phyloP scores from a whole-genome alignment of 2,113 vertebrate genomes.

The Galeopterus variegatus region DNA sequence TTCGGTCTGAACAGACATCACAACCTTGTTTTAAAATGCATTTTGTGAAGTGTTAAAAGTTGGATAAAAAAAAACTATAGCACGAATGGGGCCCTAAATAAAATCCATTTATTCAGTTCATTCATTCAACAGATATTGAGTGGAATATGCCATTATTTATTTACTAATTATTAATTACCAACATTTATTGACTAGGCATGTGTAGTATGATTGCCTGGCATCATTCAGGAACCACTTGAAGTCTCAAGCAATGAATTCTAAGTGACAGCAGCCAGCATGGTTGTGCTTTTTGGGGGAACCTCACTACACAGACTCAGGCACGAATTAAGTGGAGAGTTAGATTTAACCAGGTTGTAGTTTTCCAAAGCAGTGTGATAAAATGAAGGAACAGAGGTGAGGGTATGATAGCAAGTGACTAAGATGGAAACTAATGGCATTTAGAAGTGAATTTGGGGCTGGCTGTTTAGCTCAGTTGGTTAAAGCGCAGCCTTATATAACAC shows the following conservation, averaged over 20 bases:
- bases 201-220: accelerated
- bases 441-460: neutral
- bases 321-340: neutral
- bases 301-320: accelerated
- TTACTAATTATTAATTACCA: too few relatives aligned
- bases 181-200: neutral
- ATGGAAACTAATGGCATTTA: neutral
- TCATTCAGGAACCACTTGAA: neutral
- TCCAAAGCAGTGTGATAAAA: neutral
- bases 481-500: too few relatives aligned
- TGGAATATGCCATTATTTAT: neutral
- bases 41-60: neutral
- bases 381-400: neutral
- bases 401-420: neutral
- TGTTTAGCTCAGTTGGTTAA: too few relatives aligned
- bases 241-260: neutral
- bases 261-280: neutral
- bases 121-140: neutral
- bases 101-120: neutral
- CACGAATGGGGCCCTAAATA: neutral
- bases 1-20: neutral
- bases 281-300: neutral
- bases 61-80: neutral
- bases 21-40: neutral
- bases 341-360: neutral